Conservation (phyloP, 1,140 invertebrate genomes). For the Leptonema lineaticorne region DNA sequence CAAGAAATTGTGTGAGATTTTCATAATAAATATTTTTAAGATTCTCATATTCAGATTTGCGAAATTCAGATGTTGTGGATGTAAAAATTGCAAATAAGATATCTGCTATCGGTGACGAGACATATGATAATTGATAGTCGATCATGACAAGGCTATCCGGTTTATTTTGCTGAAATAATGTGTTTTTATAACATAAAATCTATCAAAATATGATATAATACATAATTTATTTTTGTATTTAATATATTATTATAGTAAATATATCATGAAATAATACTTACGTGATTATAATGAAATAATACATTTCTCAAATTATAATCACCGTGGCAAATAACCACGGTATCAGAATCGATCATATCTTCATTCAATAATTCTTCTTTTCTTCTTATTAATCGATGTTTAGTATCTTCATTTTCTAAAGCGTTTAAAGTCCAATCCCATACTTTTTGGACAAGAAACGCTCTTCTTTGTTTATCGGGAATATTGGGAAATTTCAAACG, state of each 20-base stretch:
- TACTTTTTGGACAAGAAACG: slow-evolving; percentile 2
- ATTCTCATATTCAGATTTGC: slow-evolving; percentile 15
- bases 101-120: slow-evolving; percentile 35
- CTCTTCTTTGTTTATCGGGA: not conserved
- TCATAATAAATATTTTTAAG: slow-evolving; percentile 32
- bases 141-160: slow-evolving; percentile 31
- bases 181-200: not conserved
- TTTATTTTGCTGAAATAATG: slow-evolving; percentile 31
- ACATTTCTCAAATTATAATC: slow-evolving; percentile 37
- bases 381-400: slow-evolving; percentile 10
- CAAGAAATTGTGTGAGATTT: slow-evolving; percentile 18
- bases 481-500: not conserved
- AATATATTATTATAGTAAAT: too few species aligned
- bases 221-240: not conserved
- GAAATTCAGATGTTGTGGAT: slow-evolving; percentile 23
- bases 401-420: slow-evolving; percentile 20
- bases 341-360: not conserved
- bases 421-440: slow-evolving; percentile 16
- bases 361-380: slow-evolving; percentile 1
- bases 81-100: slow-evolving; percentile 34
- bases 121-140: slow-evolving; percentile 33
- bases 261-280: too few species aligned
- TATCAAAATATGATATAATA: not conserved
- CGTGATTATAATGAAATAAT: slow-evolving; percentile 35
- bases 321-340: slow-evolving; percentile 33